These are phyloP conservation scores for Turdus rufiventris DNA, from an alignment of 2,113 vertebrate genomes.

Conservation along the genomic window DNA sequence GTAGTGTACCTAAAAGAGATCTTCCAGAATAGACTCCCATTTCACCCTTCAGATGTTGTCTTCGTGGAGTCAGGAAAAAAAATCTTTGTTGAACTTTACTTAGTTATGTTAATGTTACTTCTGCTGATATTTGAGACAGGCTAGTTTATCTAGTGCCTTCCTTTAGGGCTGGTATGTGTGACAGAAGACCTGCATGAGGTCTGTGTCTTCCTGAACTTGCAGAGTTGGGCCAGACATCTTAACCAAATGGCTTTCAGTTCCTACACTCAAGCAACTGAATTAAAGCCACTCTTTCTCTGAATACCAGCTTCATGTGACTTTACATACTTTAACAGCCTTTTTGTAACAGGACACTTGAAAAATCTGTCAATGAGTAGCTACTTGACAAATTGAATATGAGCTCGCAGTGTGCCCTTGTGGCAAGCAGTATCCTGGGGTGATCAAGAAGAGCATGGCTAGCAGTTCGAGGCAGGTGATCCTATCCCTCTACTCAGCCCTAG, in stretches of 20 bases:
- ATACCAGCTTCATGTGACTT: background rate
- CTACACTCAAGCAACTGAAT: background rate
- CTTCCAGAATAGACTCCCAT: background rate
- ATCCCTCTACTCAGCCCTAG: background rate
- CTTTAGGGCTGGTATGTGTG: background rate
- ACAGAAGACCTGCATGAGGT: background rate
- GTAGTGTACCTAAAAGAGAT: background rate
- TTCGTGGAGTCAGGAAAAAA: background rate
- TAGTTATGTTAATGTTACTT: background rate
- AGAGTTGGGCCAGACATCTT: background rate
- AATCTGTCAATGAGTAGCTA: background rate
- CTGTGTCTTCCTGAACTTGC: background rate
- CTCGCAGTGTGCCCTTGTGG: accelerated
- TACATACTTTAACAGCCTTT: background rate
- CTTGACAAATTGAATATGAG: background rate
- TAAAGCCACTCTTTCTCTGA: background rate
- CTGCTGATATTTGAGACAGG: background rate
- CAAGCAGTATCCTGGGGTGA: background rate
- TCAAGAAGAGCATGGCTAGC: accelerated
- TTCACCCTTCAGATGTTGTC: background rate
- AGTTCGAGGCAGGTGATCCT: accelerated
- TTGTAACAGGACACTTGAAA: background rate
- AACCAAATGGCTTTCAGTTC: background rate
- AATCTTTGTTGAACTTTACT: background rate
- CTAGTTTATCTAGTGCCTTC: background rate